These are phyloP conservation scores for Nebria ingens DNA, from an alignment of 1,140 invertebrate genomes.

Conservation along the genomic window DNA sequence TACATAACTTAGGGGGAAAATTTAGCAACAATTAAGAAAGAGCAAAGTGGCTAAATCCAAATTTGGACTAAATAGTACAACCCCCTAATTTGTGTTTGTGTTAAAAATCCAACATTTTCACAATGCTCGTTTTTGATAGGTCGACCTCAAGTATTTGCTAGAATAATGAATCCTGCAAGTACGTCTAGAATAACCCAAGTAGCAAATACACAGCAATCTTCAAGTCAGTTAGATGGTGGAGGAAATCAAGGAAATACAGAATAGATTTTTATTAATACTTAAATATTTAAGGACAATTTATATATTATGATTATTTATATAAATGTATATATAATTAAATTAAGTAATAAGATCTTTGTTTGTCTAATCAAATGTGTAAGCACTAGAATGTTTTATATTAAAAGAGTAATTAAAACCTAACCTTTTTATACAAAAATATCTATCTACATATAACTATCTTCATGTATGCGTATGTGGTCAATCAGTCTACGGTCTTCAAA, in stretches of 20 bases:
- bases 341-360: no score
- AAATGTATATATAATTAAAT: no score
- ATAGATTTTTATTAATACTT: background rate
- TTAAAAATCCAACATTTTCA: background rate
- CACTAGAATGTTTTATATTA: constrained; percentile 1
- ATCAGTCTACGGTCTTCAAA: no score
- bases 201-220: background rate
- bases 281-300: background rate
- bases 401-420: background rate
- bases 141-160: constrained; percentile 29
- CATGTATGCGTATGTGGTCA: no score
- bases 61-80: background rate
- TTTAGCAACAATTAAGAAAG: background rate
- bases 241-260: background rate
- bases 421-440: background rate
- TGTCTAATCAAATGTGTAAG: no score
- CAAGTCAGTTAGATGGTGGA: background rate
- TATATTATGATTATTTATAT: background rate
- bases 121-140: background rate
- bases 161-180: constrained; percentile 30
- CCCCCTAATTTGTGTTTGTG: background rate
- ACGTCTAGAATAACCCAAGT: background rate
- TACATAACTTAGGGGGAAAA: background rate
- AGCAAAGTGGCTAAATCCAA: background rate
- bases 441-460: no score